phyloP scores from a whole-genome alignment of 2,888 invertebrate species.

The Lasioglossum villosulum region DNA sequence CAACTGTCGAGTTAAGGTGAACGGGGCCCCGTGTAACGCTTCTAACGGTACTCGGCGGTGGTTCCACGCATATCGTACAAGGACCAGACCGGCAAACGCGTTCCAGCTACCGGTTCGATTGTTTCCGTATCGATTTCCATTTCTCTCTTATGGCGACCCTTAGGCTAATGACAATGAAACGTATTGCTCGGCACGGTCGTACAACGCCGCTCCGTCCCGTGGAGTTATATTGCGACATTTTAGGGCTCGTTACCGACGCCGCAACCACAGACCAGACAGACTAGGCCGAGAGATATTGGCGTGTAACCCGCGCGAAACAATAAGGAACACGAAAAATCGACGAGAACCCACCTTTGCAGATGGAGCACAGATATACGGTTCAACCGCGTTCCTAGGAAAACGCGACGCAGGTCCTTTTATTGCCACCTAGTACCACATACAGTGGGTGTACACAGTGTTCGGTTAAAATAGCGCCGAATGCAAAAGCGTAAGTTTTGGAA shows the following conservation, averaged over 20 bases:
- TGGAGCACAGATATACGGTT: constrained; percentile 32
- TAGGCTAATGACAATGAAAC: constrained; percentile 63
- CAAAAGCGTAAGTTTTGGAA: too few relatives aligned
- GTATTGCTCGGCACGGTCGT: constrained; percentile 29
- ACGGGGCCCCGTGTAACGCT: constrained; percentile 62
- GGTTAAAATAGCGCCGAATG: too few relatives aligned
- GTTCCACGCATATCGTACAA: constrained; percentile 59
- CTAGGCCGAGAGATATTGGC: constrained; percentile 15
- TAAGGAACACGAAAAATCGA: constrained; percentile 41
- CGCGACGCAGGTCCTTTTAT: background rate
- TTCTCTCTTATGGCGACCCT: constrained; percentile 63
- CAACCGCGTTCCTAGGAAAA: background rate
- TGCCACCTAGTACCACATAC: background rate
- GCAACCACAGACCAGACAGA: background rate
- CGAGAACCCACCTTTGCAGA: constrained; percentile 24
- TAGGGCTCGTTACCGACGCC: constrained; percentile 53
- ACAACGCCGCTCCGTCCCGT: constrained; percentile 18
- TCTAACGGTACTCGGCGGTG: constrained; percentile 62
- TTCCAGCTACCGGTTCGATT: constrained; percentile 60
- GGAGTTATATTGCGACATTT: constrained; percentile 52
- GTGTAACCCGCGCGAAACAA: constrained; percentile 30
- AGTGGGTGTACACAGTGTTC: too few relatives aligned
- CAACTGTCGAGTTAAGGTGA: constrained; percentile 63
- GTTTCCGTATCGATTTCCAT: constrained; percentile 70
- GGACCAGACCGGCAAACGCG: constrained; percentile 3